phyloP scores from a whole-genome alignment of 2,888 invertebrate genomes.

The Vanessa cardui region DNA sequence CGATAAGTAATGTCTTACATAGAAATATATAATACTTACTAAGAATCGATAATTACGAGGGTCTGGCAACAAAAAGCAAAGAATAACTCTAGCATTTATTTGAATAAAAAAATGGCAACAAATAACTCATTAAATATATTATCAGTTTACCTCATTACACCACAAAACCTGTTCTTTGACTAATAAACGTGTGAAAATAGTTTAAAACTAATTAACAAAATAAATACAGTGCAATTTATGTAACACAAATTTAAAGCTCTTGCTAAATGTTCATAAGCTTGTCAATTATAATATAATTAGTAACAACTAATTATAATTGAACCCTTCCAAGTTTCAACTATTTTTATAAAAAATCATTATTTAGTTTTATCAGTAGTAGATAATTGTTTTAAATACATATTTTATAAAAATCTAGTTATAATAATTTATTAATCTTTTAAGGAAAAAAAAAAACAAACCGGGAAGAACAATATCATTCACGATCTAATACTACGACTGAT shows the following conservation, averaged over 20 bases:
- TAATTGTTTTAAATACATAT: too few species aligned
- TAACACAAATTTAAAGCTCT: neutral
- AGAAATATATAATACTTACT: conserved; percentile 23
- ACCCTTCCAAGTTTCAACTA: too few species aligned
- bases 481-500: neutral
- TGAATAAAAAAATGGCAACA: neutral
- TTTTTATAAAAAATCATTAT: too few species aligned
- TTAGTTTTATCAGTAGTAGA: too few species aligned
- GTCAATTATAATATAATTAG: too few species aligned
- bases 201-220: neutral
- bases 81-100: neutral
- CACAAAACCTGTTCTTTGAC: conserved; percentile 4
- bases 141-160: conserved; percentile 3
- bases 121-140: conserved; percentile 5
- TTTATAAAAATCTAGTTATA: too few species aligned
- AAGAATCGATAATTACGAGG: conserved; percentile 23
- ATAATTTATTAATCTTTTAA: too few species aligned
- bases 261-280: too few species aligned
- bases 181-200: conserved; percentile 20
- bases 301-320: too few species aligned
- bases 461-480: too few species aligned
- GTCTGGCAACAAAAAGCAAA: conserved; percentile 16
- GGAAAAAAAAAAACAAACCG: too few species aligned
- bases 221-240: neutral
- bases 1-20: conserved; percentile 25